Base-by-base conservation (phyloP, 1,140 invertebrate genomes). In the Tetramorium alpestre region DNA sequence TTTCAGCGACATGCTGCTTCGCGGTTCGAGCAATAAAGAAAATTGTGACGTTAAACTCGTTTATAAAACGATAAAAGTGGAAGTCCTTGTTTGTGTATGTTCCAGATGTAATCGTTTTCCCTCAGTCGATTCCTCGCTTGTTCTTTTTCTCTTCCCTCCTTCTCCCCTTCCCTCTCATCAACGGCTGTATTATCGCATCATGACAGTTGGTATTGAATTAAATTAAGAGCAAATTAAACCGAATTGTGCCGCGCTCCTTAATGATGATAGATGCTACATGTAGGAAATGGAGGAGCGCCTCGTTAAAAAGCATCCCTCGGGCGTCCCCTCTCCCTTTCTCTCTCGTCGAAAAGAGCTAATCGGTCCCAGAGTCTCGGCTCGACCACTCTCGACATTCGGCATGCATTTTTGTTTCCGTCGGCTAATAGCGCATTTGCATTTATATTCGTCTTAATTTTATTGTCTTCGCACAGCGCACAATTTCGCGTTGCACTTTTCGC, bases 221-320 rank as follows among this genome's bases (percentile, higher is more conserved):
- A 92, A 92, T 92, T 92, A 93, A 91, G 89, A 76, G 67, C 69
- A 89, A 92, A 91, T 91, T 93, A 92, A 87, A 80, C 85, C 76
- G 85, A 90, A 90, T 87, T 91, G 87, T 88, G 62, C 56, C 28
- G 18, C 49, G 85, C 67, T 64, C 54, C 77, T 87, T 91, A 92
- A 93, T 86, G 89, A 92, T 91, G 91, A 92, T 91, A 90, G 86
- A 92, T 93, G 87, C 88, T 84, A 88, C 81, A 62, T 82, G 38
- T 60, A 85, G 87, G 49, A 69, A 87, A 41, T 2, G 25, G 28
- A 62, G 49, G 70, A 60, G 18, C 54, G 38, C 10, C 25, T 38
- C 49, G 33, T 87, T 54, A 49, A 80, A 85, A 87, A 76, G 38
- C 86, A 67, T 56, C 51, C 10, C 64, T 49, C 38, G 22, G 67